Conservation (phyloP, 2,888 invertebrate genomes). For the Drosophila meridionalis region DNA sequence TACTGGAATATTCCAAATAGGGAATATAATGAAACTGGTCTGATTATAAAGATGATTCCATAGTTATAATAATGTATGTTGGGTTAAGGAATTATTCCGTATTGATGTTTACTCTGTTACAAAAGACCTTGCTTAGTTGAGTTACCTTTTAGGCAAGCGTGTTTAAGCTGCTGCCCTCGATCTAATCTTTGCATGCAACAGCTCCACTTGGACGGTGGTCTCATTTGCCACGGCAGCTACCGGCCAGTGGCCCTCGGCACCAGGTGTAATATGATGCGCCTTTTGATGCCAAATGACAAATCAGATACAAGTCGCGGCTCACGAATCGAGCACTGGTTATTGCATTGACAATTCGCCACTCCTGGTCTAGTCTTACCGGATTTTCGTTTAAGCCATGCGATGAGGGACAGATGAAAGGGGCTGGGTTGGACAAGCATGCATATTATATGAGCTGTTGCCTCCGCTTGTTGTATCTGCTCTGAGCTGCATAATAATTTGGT, state of each 20-base stretch:
- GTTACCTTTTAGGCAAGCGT: neutral
- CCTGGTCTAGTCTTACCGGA: conserved; percentile 5
- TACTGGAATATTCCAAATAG: neutral
- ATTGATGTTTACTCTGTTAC: neutral
- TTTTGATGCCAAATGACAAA: conserved; percentile 70
- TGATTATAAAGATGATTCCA: neutral
- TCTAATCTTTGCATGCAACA: conserved; percentile 66
- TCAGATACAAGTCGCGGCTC: conserved; percentile 75
- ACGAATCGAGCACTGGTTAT: conserved; percentile 52
- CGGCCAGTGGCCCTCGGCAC: conserved; percentile 20
- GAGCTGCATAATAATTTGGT: conserved; percentile 63
- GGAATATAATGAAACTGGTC: neutral
- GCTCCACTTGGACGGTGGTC: conserved; percentile 67
- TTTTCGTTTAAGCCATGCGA: neutral
- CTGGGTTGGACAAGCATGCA: conserved; percentile 1
- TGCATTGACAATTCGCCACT: conserved; percentile 55
- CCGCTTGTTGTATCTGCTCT: conserved; percentile 11
- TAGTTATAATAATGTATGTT: neutral
- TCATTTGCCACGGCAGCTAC: conserved; percentile 55
- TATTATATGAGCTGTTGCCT: conserved; percentile 25
- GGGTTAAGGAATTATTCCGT: neutral
- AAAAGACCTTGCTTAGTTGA: neutral
- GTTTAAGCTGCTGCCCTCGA: conserved; percentile 34
- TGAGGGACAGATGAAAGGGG: neutral
- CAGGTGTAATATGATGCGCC: conserved; percentile 68